These are phyloP conservation scores for Nymphalis polychloros DNA, from an alignment of 2,888 invertebrate species.

Conservation along the genomic window DNA sequence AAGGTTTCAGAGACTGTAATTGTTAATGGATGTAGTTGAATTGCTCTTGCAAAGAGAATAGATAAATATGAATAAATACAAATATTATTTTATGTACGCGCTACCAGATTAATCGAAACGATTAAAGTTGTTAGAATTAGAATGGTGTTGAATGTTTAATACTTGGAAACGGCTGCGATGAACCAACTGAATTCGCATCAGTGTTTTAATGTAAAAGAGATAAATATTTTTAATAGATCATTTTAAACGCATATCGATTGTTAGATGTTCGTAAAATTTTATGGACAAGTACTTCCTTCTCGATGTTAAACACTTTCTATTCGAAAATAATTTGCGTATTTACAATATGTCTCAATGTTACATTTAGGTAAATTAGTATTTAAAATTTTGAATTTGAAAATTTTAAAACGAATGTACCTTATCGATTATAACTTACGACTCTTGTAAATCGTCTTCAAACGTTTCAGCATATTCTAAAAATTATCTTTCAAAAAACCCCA, in stretches of 20 bases:
- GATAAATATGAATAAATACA: slow-evolving; percentile 22
- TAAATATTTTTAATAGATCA: slow-evolving; percentile 63
- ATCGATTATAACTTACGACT: neutral
- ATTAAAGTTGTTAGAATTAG: slow-evolving; percentile 29
- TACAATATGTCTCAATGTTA: slow-evolving; percentile 9
- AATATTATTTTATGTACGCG: slow-evolving; percentile 17
- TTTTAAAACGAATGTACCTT: neutral
- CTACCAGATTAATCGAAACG: slow-evolving; percentile 14
- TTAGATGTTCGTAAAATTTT: slow-evolving; percentile 61
- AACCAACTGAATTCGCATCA: slow-evolving; percentile 35
- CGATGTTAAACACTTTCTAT: neutral
- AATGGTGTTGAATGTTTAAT: slow-evolving; percentile 30
- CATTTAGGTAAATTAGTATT: slow-evolving; percentile 4
- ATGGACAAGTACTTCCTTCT: slow-evolving; percentile 35
- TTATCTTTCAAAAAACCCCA: neutral
- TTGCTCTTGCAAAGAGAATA: slow-evolving; percentile 18
- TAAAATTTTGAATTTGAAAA: neutral
- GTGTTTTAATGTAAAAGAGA: slow-evolving; percentile 48
- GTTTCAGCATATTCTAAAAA: slow-evolving; percentile 1
- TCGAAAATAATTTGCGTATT: slow-evolving; percentile 1
- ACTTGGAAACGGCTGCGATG: slow-evolving; percentile 38
- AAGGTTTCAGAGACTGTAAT: slow-evolving; percentile 34
- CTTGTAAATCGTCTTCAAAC: neutral
- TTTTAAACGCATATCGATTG: slow-evolving; percentile 58
- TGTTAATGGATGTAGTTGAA: slow-evolving; percentile 27